Conservation (phyloP, 2,888 invertebrate species). For the Troilus luridus region DNA sequence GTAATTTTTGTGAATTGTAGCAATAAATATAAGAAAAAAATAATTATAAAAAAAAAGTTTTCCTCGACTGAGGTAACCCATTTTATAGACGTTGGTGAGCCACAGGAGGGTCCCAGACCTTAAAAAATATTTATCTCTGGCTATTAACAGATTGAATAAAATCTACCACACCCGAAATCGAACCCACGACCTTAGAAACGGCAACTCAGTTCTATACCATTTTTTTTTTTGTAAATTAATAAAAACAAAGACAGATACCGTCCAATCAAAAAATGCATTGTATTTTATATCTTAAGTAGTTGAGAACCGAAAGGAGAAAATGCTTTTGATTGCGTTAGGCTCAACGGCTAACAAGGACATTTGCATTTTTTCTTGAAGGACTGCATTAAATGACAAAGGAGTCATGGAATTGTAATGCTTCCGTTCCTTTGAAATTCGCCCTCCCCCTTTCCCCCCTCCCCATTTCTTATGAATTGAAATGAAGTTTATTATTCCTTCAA, state of each 20-base stretch:
- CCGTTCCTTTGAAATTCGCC: not conserved
- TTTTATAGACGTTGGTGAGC: no score
- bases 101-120: no score
- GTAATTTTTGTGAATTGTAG: no score
- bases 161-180: no score
- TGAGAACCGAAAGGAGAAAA: not conserved
- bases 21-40: no score
- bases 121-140: no score
- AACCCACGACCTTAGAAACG: no score
- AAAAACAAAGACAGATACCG: not conserved
- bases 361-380: conserved; percentile 3
- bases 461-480: not conserved
- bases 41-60: no score
- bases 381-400: conserved; percentile 2
- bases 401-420: not conserved
- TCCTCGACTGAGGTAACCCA: no score
- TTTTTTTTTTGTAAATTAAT: not conserved
- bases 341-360: not conserved
- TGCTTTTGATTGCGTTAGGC: not conserved
- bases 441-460: not conserved
- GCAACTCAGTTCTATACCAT: no score
- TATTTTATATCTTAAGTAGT: not conserved
- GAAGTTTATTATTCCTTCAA: not conserved
- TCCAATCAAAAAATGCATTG: not conserved
- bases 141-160: no score